phyloP scores from a whole-genome alignment of 2,888 invertebrate species.

The Cecidostiba fungosa region DNA sequence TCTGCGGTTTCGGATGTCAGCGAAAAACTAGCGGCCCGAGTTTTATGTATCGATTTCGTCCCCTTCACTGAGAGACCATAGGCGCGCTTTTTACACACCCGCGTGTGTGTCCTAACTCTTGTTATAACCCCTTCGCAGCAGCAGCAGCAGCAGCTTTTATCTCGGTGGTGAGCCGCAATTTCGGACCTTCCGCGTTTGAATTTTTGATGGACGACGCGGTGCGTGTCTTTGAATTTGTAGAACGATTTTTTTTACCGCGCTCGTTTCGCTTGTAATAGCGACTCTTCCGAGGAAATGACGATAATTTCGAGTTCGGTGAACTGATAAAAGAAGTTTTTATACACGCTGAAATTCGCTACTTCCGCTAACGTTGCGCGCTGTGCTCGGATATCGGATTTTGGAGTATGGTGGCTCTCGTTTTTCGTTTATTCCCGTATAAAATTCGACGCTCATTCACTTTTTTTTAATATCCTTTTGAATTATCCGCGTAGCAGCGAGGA shows the following conservation, averaged over 20 bases:
- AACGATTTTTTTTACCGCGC: neutral
- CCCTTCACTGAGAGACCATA: constrained; percentile 3
- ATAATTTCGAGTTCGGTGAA: neutral
- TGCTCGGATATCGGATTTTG: neutral
- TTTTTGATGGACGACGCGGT: neutral
- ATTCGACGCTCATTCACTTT: neutral
- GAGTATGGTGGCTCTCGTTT: neutral
- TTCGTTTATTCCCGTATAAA: neutral
- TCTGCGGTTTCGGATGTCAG: constrained; percentile 61
- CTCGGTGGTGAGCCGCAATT: neutral
- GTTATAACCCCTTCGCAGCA: neutral
- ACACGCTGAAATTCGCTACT: neutral
- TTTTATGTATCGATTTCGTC: constrained; percentile 47
- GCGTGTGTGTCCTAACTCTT: neutral
- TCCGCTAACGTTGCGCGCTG: neutral
- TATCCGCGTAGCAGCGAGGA: neutral
- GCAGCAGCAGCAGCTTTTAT: neutral
- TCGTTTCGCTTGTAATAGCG: neutral
- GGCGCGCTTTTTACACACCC: neutral
- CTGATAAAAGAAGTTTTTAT: neutral
- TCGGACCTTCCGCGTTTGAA: neutral
- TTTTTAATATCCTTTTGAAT: neutral
- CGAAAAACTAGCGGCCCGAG: constrained; percentile 51
- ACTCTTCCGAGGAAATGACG: neutral
- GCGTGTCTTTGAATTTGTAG: neutral